Evolutionary conservation across 2,888 invertebrate species (phyloP), one percentile per base, ranked within the genome.

Genomic region (Proisotoma minuta): DNA sequence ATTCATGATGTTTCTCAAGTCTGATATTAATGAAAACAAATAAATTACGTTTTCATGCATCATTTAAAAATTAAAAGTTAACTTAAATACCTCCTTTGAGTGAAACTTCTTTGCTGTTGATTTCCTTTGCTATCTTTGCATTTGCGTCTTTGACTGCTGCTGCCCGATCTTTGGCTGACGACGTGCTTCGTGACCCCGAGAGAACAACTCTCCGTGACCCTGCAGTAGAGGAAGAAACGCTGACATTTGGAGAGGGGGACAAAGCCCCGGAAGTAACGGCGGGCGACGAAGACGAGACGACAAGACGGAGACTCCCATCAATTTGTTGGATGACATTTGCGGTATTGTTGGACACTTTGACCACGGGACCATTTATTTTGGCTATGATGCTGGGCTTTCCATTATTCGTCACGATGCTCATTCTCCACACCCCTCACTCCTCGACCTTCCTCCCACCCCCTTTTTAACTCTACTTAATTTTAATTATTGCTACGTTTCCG

Each of bases 1-100:
- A 74, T 91, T 88, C 93, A 92, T 89, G 84, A 92, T 91, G 74
- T 85, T 83, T 0, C 88, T 86, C 71, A 91, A 89, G 79, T 91
- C 89, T 78, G 82, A 81, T 75, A 82, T 82, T 73, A 82, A n/a
- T n/a, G n/a, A n/a, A n/a, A n/a, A 84, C 26, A 60, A 63, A 8
- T 28, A 4, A 54, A 34, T 2, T 15, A 3, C 26, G 18, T 15
- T 54, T 22, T 56, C 3, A 39, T 3, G 15, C 28, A 20, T 22
- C 56, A 34, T 4, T 22, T 22, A 15, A 2, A 10, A 22, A 28
- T 39, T 23, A 54, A 52, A 20, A n/a, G 23, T 2, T 20, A 4
- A 54, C 4, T 8, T 5, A 50, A 10, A 50, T 24, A 50, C 50
- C 50, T 50, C 23, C 4, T 8, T 50, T 18, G 5, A 50, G 50